These are phyloP conservation scores for Drosophila nigromelanica DNA, from an alignment of 1,140 invertebrate genomes.

Conservation along the genomic window DNA sequence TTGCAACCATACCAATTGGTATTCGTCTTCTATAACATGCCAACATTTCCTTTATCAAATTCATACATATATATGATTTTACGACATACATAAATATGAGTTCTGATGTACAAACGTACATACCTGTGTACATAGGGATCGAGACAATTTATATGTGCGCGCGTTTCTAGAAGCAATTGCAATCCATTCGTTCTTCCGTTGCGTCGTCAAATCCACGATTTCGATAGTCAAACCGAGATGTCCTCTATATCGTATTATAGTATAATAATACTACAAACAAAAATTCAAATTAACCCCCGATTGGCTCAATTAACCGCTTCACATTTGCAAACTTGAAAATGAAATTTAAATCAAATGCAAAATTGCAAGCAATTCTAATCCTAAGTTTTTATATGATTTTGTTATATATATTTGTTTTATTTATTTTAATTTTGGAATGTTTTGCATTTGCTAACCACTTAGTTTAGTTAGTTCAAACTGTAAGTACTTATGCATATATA, in stretches of 20 bases:
- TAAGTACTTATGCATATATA: conserved; percentile 22
- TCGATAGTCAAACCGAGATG: conserved; percentile 70
- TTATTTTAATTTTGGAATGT: conserved; percentile 38
- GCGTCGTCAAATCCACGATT: conserved; percentile 77
- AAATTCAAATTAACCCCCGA: conserved; percentile 38
- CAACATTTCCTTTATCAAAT: conserved; percentile 19
- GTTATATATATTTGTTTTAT: conserved; percentile 24
- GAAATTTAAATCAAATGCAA: conserved; percentile 11
- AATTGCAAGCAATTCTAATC: conserved; percentile 49
- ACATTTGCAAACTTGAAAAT: conserved; percentile 34
- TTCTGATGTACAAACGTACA: conserved; percentile 13
- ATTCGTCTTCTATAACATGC: conserved; percentile 11
- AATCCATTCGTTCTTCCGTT: conserved; percentile 63
- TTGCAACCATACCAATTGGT: conserved; percentile 48
- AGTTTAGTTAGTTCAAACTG: conserved; percentile 28
- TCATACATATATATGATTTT: conserved; percentile 46
- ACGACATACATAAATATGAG: conserved; percentile 43
- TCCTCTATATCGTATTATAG: conserved; percentile 27
- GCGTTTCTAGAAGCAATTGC: conserved; percentile 32
- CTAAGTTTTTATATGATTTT: conserved; percentile 34
- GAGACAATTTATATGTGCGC: conserved; percentile 30
- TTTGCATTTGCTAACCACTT: conserved; percentile 21
- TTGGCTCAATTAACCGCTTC: conserved; percentile 46
- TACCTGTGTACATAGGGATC: conserved; percentile 39
- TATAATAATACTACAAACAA: conserved; percentile 17